phyloP scores from a whole-genome alignment of 2,797 vertebrate genomes.

The Pseudochirops corinnae region DNA sequence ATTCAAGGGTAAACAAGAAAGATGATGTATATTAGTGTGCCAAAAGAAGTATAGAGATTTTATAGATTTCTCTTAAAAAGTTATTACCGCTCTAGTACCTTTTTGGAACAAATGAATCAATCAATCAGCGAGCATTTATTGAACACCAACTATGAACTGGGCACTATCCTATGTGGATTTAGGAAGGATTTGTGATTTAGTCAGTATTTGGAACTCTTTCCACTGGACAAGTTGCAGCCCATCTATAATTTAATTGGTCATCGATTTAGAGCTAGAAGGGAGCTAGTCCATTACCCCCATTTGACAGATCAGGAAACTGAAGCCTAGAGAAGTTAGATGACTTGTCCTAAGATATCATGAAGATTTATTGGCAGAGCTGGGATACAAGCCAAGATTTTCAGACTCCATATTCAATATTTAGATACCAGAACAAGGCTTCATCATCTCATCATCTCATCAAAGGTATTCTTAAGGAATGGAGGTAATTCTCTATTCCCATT shows the following conservation, averaged over 20 bases:
- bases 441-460: not conserved
- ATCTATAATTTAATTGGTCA: not conserved
- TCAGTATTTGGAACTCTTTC: not conserved
- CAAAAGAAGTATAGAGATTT: not conserved
- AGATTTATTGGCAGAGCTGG: not conserved
- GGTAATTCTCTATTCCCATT: not conserved
- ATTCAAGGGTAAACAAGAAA: conserved; percentile 41
- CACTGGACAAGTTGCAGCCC: not conserved
- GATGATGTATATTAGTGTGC: not conserved
- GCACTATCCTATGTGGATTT: not conserved
- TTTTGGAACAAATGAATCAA: not conserved
- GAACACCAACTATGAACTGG: not conserved
- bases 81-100: not conserved
- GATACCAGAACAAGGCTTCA: no score
- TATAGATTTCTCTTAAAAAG: not conserved
- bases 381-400: not conserved
- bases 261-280: not conserved
- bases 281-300: not conserved
- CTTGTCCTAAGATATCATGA: not conserved
- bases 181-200: not conserved
- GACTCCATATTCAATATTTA: not conserved
- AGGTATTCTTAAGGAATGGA: not conserved
- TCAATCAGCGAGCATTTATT: not conserved
- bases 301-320: not conserved
- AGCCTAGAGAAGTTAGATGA: not conserved